Evolutionary conservation across 2,797 vertebrate genomes (phyloP), one percentile per base, ranked within the genome.

Genomic region (Tadarida brasiliensis): DNA sequence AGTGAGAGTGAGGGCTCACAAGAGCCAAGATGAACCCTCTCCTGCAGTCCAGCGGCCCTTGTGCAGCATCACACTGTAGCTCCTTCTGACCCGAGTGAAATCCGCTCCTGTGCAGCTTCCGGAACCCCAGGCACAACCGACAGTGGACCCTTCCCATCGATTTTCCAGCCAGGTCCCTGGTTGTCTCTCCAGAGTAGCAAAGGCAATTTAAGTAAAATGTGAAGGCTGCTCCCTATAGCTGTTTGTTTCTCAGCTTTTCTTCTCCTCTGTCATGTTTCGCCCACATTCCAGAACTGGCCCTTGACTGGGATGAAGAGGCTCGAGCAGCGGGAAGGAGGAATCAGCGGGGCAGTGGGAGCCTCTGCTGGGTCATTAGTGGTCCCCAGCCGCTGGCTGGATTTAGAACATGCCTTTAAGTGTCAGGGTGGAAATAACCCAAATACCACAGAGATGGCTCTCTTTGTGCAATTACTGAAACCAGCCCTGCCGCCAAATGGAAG

Each of bases 371-470:
- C 35, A 70, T 87, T 47, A 56, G 56, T 14, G 61, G 54, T 70
- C 14, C 57, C 54, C 8, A 7, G 81, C 17, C 2, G 0, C 74
- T 61, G 51, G 44, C 0, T 76, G 68, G 82, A 86, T 61, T 67
- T 67, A 61, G 39, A 88, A 77, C 61, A 35, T 59, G 17, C 28
- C 54, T 82, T 39, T 67, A 95, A 51, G 39, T 81, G 61, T 76
- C 82, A 76, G 33, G 74, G 68, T 76, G 33, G 68, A 86, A 87
- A 63, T 47, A 86, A 87, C 44, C 61, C 59, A 68, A 56, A 61
- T 28, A 33, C 24, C 14, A n/a, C 4, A 10, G 39, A 82, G 67
- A 35, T 9, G 0, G 33, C 30, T 74, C 59, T 82, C 22, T 81
- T 49, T 49, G 51, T 76, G 47, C 28, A 63, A 35, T 82, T 76